Evolutionary conservation across 1,140 invertebrate species (phyloP).

Genomic region (Sitophilus oryzae): DNA sequence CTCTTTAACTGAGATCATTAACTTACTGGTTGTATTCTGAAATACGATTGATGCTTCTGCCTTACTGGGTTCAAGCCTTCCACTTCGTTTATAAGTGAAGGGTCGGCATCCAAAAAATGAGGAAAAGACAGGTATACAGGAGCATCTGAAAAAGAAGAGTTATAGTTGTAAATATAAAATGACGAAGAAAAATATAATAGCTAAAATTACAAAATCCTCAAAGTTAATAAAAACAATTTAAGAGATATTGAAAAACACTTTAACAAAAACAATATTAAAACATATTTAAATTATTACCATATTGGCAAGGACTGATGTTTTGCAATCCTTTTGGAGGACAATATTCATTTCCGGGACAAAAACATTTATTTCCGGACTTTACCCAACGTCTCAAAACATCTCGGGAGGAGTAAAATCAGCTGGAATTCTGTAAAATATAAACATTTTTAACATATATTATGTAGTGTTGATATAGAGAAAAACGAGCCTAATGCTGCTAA

Average conservation of each 20-base stretch:
- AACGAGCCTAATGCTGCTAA: too few relatives aligned
- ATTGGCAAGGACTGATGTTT: conserved; percentile 81
- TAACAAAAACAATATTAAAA: background rate
- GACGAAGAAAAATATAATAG: too few relatives aligned
- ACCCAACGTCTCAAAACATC: conserved; percentile 60
- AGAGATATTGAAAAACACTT: conserved; percentile 3
- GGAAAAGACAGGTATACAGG: conserved; percentile 86
- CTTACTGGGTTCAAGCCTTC: conserved; percentile 67
- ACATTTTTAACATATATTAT: too few relatives aligned
- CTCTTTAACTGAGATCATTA: background rate
- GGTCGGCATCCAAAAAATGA: conserved; percentile 81
- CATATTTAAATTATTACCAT: conserved; percentile 52
- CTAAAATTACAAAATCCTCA: too few relatives aligned
- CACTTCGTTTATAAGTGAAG: conserved; percentile 60
- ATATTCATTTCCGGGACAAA: conserved; percentile 60
- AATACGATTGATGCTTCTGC: conserved; percentile 69
- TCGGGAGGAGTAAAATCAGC: conserved; percentile 65
- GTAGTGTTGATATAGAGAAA: too few relatives aligned
- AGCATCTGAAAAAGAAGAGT: conserved; percentile 57
- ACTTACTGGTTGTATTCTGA: conserved; percentile 82
- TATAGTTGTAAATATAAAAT: background rate
- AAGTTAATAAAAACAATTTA: background rate
- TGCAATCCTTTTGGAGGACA: conserved; percentile 72
- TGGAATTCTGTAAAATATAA: conserved; percentile 56
- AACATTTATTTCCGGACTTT: conserved; percentile 75